phyloP scores from a whole-genome alignment of 2,797 vertebrate species.

The Hyperoplus lanceolatus region DNA sequence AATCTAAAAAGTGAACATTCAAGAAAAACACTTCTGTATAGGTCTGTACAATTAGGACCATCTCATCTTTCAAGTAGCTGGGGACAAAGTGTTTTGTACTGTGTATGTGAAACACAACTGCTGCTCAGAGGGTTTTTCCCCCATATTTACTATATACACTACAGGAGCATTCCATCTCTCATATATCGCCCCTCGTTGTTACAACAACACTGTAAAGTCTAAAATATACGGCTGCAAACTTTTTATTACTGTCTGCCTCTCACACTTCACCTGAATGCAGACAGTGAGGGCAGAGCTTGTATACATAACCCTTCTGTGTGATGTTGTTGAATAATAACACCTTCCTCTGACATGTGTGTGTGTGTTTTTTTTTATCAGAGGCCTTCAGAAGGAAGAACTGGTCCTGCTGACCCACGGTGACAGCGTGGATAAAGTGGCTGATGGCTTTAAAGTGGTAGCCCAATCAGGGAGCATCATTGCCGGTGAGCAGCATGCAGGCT shows the following conservation, averaged over 20 bases:
- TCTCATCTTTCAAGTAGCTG: neutral
- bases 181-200: conserved; percentile 34
- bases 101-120: neutral
- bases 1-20: neutral
- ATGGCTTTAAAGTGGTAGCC: conserved; percentile 98
- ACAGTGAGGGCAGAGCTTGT: neutral
- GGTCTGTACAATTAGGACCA: neutral
- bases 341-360: conserved; percentile 23
- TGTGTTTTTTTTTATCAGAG: conserved; percentile 80
- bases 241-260: conserved; percentile 16
- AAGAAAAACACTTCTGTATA: neutral
- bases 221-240: conserved; percentile 42
- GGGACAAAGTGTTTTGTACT: neutral
- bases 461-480: conserved; percentile 97
- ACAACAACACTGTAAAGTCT: conserved; percentile 37
- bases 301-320: neutral
- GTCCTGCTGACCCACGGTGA: conserved; percentile 98
- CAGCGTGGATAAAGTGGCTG: conserved; percentile 98
- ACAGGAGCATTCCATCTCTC: conserved; percentile 29
- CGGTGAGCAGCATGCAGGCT: conserved; percentile 80
- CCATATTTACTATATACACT: conserved; percentile 34
- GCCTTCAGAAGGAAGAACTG: conserved; percentile 97
- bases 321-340: neutral
- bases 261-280: conserved; percentile 12
- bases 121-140: conserved; percentile 18